A percentile compares a stretch with the other conserved stretches of the same genome.
These are phyloP conservation scores for Papilio aristodemus DNA, from an alignment of 1,140 invertebrate species.

Conservation along the genomic window DNA sequence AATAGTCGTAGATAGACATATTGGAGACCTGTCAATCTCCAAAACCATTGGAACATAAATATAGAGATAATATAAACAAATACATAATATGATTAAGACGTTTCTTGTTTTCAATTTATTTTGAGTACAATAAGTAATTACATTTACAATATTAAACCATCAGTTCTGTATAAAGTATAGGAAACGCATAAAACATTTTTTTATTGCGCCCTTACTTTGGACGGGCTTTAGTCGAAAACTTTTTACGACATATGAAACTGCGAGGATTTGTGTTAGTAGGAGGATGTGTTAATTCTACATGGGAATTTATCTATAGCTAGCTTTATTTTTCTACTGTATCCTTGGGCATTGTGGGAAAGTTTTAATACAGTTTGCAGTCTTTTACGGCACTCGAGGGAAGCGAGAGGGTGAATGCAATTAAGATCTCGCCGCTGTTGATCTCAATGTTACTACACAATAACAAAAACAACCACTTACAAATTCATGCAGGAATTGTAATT, in stretches of 20 bases:
- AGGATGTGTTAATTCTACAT: constrained; percentile 17
- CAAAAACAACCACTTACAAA: constrained; percentile 5
- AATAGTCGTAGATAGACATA: no score
- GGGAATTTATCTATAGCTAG: constrained; percentile 13
- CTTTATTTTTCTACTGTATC: constrained; percentile 20
- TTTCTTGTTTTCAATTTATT: neutral
- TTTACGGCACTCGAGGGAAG: constrained; percentile 18
- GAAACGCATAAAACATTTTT: constrained; percentile 26
- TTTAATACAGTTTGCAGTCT: constrained; percentile 29
- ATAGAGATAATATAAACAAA: no score
- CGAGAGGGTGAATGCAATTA: constrained; percentile 13
- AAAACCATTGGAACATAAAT: no score
- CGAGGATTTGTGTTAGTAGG: constrained; percentile 7
- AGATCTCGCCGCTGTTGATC: neutral
- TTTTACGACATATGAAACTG: constrained; percentile 28
- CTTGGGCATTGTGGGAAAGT: constrained; percentile 19
- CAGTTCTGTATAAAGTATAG: neutral
- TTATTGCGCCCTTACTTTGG: neutral
- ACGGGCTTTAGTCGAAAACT: constrained; percentile 21
- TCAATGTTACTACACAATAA: neutral
- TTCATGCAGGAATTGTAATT: neutral
- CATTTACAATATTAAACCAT: neutral
- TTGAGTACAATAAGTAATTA: neutral
- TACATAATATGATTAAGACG: no score
- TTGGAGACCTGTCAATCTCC: no score